Conservation (phyloP, 2,113 vertebrate genomes). For the Calidris pugnax region DNA sequence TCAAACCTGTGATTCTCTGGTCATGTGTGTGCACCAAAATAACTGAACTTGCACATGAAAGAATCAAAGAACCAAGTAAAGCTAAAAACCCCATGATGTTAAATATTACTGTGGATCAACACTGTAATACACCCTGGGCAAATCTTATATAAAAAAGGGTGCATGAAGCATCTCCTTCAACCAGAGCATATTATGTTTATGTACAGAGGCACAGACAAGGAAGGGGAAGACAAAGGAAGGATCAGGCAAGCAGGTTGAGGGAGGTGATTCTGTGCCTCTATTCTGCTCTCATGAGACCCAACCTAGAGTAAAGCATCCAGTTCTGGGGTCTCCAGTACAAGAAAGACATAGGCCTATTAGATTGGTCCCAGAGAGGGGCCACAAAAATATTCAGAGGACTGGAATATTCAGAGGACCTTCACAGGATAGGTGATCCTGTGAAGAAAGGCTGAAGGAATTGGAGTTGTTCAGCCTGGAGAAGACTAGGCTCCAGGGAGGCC, state of each 20-base stretch:
- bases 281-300: fast-evolving
- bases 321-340: background rate
- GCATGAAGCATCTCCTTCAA: background rate
- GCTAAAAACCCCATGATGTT: background rate
- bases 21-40: background rate
- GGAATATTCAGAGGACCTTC: no score
- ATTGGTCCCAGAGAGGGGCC: background rate
- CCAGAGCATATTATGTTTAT: background rate
- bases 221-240: background rate
- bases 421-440: no score
- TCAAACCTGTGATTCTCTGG: background rate
- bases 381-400: background rate
- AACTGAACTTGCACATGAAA: background rate
- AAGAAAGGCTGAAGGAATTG: background rate
- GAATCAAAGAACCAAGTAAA: background rate
- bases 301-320: background rate
- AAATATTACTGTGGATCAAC: background rate
- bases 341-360: background rate
- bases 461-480: background rate
- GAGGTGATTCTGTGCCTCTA: background rate
- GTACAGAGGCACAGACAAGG: background rate
- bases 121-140: background rate
- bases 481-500: background rate
- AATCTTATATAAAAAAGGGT: background rate
- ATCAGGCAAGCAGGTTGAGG: background rate